phyloP scores from a whole-genome alignment of 1,140 invertebrate genomes.

The Carposina sasakii region DNA sequence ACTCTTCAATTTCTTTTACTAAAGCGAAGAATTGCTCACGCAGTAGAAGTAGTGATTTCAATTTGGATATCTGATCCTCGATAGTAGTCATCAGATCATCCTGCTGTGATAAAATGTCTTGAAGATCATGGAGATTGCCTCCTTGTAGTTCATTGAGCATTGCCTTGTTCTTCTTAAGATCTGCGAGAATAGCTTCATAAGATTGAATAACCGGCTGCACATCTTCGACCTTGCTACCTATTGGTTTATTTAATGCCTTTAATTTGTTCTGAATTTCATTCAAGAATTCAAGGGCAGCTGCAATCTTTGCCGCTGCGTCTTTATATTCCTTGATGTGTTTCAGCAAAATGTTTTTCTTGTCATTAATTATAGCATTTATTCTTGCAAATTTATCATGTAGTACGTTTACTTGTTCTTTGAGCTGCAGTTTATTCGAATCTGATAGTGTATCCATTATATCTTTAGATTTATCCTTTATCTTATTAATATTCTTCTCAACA shows the following conservation, averaged over 20 bases:
- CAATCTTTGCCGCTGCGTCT: slow-evolving; percentile 82
- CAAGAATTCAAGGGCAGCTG: slow-evolving; percentile 86
- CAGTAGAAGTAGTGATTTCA: slow-evolving; percentile 83
- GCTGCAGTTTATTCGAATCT: slow-evolving; percentile 86
- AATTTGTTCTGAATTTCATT: slow-evolving; percentile 87
- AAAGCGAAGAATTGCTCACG: slow-evolving; percentile 91
- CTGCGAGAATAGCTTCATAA: slow-evolving; percentile 86
- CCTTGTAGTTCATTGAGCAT: slow-evolving; percentile 86
- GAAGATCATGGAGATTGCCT: slow-evolving; percentile 82
- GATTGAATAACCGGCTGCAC: slow-evolving; percentile 83
- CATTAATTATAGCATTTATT: slow-evolving; percentile 82
- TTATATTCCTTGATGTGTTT: slow-evolving; percentile 86
- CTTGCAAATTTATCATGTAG: slow-evolving; percentile 84
- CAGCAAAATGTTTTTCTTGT: slow-evolving; percentile 80
- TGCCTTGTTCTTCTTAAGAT: slow-evolving; percentile 85
- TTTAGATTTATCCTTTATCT: slow-evolving; percentile 85
- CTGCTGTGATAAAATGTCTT: slow-evolving; percentile 84
- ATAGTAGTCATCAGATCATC: slow-evolving; percentile 87
- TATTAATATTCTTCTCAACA: slow-evolving; percentile 80
- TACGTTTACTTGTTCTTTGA: slow-evolving; percentile 84
- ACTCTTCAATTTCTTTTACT: slow-evolving; percentile 89
- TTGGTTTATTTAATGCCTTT: slow-evolving; percentile 86
- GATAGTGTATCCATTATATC: slow-evolving; percentile 85
- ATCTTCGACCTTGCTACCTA: slow-evolving; percentile 88
- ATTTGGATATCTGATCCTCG: slow-evolving; percentile 86